phyloP scores from a whole-genome alignment of 2,888 invertebrate species.

The Nomada lathburiana region DNA sequence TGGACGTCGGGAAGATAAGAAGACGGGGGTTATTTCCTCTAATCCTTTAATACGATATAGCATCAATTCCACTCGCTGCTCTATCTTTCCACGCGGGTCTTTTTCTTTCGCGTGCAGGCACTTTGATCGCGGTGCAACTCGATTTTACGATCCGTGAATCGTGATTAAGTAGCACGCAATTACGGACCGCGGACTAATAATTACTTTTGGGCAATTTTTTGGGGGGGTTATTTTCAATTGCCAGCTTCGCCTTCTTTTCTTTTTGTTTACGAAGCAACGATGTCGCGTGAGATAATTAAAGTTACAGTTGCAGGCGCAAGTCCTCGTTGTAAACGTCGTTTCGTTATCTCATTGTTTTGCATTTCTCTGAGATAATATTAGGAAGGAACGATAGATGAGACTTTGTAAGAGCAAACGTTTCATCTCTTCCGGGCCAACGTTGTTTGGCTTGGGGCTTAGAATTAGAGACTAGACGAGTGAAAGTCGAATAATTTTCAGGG shows the following conservation, averaged over 20 bases:
- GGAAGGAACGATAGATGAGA: not conserved
- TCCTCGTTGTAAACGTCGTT: not conserved
- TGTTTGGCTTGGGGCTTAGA: not conserved
- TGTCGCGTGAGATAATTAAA: not conserved
- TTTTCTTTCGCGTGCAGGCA: not conserved
- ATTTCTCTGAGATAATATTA: not conserved
- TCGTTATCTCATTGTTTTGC: not conserved
- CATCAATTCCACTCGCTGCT: not conserved
- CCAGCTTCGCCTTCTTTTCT: no score
- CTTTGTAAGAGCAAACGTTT: no score
- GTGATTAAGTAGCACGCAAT: no score
- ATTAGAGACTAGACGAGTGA: no score
- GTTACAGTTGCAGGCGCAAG: not conserved
- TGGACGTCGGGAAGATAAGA: not conserved
- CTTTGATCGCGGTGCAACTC: not conserved
- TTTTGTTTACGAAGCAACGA: no score
- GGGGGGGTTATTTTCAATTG: no score
- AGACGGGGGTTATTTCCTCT: not conserved
- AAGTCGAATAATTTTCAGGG: no score
- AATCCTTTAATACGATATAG: not conserved
- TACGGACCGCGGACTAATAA: no score
- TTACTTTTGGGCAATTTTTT: no score
- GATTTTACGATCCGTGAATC: no score
- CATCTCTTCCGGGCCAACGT: not conserved
- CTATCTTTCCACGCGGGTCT: not conserved